Percentiles rank a stretch among this genome's conserved stretches.
Evolutionary conservation across 2,113 vertebrate species (phyloP).

Genomic region (Phasianus colchicus): DNA sequence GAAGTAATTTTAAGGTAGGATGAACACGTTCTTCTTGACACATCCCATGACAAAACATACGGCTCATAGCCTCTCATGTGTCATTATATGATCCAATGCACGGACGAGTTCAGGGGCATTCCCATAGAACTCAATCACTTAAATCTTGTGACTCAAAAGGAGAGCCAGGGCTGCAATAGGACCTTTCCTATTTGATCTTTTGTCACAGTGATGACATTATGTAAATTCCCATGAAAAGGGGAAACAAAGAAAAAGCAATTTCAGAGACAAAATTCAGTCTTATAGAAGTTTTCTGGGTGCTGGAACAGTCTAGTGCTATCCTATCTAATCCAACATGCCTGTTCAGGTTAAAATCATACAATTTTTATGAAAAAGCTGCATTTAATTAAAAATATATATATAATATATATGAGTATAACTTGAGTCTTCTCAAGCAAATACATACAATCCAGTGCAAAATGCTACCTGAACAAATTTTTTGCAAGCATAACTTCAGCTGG

Average conservation of each 20-base stretch:
- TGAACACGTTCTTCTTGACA: not conserved
- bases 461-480: not conserved
- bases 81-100: not conserved
- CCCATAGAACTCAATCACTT: constrained; percentile 42
- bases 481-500: not conserved
- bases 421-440: not conserved
- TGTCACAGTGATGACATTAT: not conserved
- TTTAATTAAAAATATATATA: not conserved
- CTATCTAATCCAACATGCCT: not conserved
- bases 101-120: constrained; percentile 40
- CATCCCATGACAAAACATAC: constrained; percentile 28
- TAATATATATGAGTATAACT: not conserved
- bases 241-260: not conserved
- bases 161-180: not conserved
- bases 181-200: not conserved
- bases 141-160: constrained; percentile 20
- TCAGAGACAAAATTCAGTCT: not conserved
- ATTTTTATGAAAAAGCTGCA: not conserved
- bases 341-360: not conserved
- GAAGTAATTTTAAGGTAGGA: not conserved
- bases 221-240: not conserved
- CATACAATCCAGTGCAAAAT: not conserved
- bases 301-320: not conserved
- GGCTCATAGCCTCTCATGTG: not conserved
- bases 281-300: not conserved